Conservation (phyloP, 2,888 invertebrate genomes). For the Phytoseiulus persimilis region DNA sequence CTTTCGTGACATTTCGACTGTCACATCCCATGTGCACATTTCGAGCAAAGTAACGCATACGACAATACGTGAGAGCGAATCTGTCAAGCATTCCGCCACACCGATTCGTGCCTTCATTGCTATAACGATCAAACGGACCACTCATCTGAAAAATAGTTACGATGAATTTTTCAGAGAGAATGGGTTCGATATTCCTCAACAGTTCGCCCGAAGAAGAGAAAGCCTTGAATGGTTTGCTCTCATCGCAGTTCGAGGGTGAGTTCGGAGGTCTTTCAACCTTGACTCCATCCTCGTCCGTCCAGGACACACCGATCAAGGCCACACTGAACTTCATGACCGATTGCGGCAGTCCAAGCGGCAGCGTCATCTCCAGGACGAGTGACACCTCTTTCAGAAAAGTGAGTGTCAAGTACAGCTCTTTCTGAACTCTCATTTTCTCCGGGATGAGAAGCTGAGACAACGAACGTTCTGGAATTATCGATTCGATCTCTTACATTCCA, state of each 20-base stretch:
- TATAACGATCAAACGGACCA: too few species aligned
- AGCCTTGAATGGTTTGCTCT: background rate
- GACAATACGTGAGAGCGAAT: background rate
- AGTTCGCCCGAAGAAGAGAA: background rate
- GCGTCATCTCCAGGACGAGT: slow-evolving; percentile 22
- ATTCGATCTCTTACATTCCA: background rate
- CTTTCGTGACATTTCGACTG: too few species aligned
- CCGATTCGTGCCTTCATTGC: background rate
- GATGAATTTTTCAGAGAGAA: background rate
- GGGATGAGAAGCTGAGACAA: too few species aligned
- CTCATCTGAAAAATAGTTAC: too few species aligned
- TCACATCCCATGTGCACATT: background rate
- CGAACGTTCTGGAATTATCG: too few species aligned
- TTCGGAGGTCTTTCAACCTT: slow-evolving; percentile 16
- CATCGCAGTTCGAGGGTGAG: slow-evolving; percentile 22
- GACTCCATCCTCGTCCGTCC: slow-evolving; percentile 12
- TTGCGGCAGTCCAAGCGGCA: slow-evolving; percentile 20
- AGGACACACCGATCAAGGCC: slow-evolving; percentile 28
- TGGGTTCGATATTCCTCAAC: background rate
- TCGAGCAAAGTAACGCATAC: background rate
- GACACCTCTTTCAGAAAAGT: slow-evolving; percentile 29
- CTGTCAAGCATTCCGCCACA: background rate
- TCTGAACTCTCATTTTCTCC: background rate
- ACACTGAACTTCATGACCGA: slow-evolving; percentile 27
- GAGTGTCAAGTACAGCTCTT: background rate